phyloP scores from a whole-genome alignment of 2,113 vertebrate species.

The Pristiophorus japonicus region DNA sequence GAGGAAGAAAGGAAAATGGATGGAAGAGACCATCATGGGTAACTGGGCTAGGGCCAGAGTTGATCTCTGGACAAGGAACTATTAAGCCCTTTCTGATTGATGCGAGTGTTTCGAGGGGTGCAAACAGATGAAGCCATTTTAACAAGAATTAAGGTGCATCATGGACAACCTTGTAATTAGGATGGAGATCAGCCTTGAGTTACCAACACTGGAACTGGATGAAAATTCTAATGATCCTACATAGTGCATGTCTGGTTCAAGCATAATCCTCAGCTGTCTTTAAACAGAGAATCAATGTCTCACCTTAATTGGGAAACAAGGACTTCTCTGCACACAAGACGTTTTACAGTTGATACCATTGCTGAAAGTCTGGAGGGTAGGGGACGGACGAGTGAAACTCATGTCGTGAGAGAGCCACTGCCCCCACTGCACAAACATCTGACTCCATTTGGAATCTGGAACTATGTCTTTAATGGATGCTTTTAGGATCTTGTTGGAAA shows the following conservation, averaged over 20 bases:
- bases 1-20: background rate
- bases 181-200: background rate
- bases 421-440: conserved; percentile 75
- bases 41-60: no score
- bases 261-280: background rate
- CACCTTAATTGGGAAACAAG: conserved; percentile 82
- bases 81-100: background rate
- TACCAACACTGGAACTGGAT: background rate
- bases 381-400: conserved; percentile 64
- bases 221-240: background rate
- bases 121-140: background rate
- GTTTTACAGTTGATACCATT: conserved; percentile 59
- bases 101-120: background rate
- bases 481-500: conserved; percentile 73
- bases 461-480: conserved; percentile 54
- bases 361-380: conserved; percentile 44
- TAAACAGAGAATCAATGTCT: background rate
- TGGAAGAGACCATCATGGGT: background rate
- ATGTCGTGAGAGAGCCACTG: conserved; percentile 83
- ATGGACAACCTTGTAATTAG: background rate
- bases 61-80: background rate
- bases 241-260: background rate
- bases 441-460: conserved; percentile 57
- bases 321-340: conserved; percentile 63
- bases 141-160: background rate